A percentile compares a stretch with the other conserved stretches of the same genome.
These are phyloP conservation scores for Maniola jurtina DNA, from an alignment of 1,140 invertebrate genomes.

Conservation along the genomic window DNA sequence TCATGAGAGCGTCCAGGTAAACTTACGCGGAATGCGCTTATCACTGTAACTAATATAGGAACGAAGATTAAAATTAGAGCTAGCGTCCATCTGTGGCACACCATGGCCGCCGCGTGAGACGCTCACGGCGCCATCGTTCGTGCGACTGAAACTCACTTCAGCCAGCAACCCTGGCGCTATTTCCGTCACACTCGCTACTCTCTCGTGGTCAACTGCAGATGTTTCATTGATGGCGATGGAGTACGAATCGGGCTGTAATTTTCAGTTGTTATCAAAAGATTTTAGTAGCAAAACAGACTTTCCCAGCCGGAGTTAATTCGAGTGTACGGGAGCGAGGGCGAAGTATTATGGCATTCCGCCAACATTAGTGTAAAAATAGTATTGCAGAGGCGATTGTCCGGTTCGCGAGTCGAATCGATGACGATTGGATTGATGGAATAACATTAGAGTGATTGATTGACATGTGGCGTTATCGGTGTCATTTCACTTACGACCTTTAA, in stretches of 20 bases:
- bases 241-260: constrained; percentile 43
- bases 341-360: constrained; percentile 64
- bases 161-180: constrained; percentile 51
- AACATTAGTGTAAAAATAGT: constrained; percentile 73
- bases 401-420: constrained; percentile 50
- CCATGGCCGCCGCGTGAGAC: constrained; percentile 64
- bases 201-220: constrained; percentile 47
- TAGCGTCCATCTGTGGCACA: constrained; percentile 65
- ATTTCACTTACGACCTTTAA: constrained; percentile 5
- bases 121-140: constrained; percentile 69
- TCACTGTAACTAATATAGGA: constrained; percentile 68
- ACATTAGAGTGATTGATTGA: constrained; percentile 35
- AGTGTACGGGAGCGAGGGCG: constrained; percentile 61
- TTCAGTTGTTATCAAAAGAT: constrained; percentile 40
- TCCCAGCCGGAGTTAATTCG: constrained; percentile 60
- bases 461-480: constrained; percentile 15
- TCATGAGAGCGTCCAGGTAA: constrained; percentile 55
- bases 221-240: constrained; percentile 54
- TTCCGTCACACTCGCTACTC: constrained; percentile 51
- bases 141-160: constrained; percentile 58
- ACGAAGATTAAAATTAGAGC: constrained; percentile 69
- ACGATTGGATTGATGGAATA: constrained; percentile 58
- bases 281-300: constrained; percentile 60
- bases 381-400: constrained; percentile 67
- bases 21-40: constrained; percentile 74